These are phyloP conservation scores for Protosalanx chinensis DNA, from an alignment of 2,797 vertebrate genomes.

Conservation along the genomic window DNA sequence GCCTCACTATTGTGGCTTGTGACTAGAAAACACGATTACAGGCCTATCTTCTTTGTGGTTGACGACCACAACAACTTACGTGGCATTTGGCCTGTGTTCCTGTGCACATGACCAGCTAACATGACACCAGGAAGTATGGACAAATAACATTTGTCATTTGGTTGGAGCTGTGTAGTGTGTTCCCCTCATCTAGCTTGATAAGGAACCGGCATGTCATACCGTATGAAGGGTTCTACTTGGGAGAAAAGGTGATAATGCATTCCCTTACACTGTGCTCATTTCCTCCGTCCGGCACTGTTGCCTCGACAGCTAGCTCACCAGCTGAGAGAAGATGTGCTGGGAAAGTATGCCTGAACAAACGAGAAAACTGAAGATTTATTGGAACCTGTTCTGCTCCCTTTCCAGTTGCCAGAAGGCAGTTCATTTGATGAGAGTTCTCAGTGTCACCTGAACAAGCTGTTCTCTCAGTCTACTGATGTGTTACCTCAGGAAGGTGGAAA, in stretches of 20 bases:
- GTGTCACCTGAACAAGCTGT: neutral
- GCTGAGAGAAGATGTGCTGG: conserved; percentile 43
- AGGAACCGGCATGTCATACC: conserved; percentile 49
- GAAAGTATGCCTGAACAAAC: neutral
- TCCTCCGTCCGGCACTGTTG: conserved; percentile 60
- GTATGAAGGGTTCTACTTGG: conserved; percentile 35
- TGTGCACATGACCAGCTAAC: conserved; percentile 44
- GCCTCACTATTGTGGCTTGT: conserved; percentile 55
- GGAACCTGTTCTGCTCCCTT: neutral
- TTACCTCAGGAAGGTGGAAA: neutral
- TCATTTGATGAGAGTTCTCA: neutral
- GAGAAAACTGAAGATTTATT: neutral
- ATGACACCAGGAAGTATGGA: conserved; percentile 43
- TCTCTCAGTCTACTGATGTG: conserved; percentile 1
- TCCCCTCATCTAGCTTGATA: conserved; percentile 52
- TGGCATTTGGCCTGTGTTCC: conserved; percentile 54
- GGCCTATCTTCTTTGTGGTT: conserved; percentile 37
- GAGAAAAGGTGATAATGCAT: conserved; percentile 67
- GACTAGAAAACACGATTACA: conserved; percentile 50
- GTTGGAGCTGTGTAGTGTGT: conserved; percentile 43
- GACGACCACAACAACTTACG: conserved; percentile 43
- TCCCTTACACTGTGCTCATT: conserved; percentile 68
- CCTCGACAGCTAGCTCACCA: conserved; percentile 56
- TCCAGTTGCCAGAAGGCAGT: neutral
- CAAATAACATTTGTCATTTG: conserved; percentile 33